Evolutionary conservation across 2,797 vertebrate species (phyloP).

Genomic region (Apogon talboti): DNA sequence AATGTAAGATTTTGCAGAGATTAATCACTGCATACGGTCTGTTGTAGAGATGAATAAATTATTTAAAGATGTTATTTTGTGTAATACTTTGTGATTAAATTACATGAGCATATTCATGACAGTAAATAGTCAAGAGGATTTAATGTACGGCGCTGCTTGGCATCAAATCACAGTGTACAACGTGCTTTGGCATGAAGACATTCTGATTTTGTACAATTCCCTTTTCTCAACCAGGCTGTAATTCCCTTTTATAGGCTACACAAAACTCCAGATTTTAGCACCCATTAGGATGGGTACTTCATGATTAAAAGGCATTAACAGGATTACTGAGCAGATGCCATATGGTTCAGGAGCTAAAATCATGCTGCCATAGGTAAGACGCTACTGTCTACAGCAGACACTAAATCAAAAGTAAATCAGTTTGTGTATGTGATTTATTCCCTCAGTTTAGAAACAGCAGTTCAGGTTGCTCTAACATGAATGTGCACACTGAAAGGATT

Average conservation of each 20-base stretch:
- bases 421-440: not conserved
- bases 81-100: slow-evolving; percentile 24
- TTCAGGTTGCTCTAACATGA: too few relatives aligned
- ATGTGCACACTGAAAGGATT: too few relatives aligned
- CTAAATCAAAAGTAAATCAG: slow-evolving; percentile 6
- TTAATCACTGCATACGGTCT: slow-evolving; percentile 68
- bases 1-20: slow-evolving; percentile 72
- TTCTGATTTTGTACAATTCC: slow-evolving; percentile 23
- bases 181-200: not conserved
- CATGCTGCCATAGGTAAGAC: slow-evolving; percentile 33
- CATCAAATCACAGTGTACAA: not conserved
- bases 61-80: slow-evolving; percentile 63
- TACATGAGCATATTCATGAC: not conserved
- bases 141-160: too few relatives aligned
- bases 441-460: too few relatives aligned
- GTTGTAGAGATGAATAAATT: slow-evolving; percentile 78
- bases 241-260: slow-evolving; percentile 18
- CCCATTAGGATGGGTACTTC: slow-evolving; percentile 41
- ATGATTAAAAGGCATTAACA: slow-evolving; percentile 74
- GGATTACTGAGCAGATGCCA: slow-evolving; percentile 68
- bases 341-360: slow-evolving; percentile 60
- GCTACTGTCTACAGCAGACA: slow-evolving; percentile 11
- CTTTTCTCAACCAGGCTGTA: slow-evolving; percentile 20
- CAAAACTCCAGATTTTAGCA: slow-evolving; percentile 32
- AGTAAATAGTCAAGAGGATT: not conserved